Evolutionary conservation across 2,888 invertebrate species (phyloP), one percentile per base, ranked within the genome.

Genomic region (Agelastica alni): DNA sequence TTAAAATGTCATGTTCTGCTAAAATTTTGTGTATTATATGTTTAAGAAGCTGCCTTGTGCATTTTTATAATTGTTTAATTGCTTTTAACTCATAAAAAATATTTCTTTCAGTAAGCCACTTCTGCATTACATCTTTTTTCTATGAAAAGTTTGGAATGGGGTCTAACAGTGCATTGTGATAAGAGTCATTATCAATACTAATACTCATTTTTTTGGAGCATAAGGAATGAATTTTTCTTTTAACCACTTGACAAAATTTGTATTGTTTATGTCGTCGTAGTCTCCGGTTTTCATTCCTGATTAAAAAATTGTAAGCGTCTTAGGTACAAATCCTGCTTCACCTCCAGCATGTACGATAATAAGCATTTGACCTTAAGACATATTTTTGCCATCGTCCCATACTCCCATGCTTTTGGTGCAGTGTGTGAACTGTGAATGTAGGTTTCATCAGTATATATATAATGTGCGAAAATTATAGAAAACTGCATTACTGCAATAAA

Each of bases 301-400:
- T 39, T n/a, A 13, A 18, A 39, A 20, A 12, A 39, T 36, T 6
- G 12, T 16, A 17, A 37, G n/a, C 9, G 17, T 18, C 2, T 37
- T 3, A n/a, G 16, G 4, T 37, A 37, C 18, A 22, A 39, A 39
- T 10, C 20, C 18, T 22, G 20, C 2, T 39, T 18, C 39, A 20
- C 39, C 39, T 20, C 39, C 36, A 36, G 36, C 17, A 17, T 36
- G 36, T 34, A 34, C 34, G 34, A 34, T 34, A 34, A 14, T 22
- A 31, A 31, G 31, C 10, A 6, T 6, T 31, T n/a, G 6, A 31
- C 10, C 31, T 31, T 31, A 1, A 31, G 2, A 4, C 10, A 31
- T n/a, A n/a, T 22, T 22, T 22, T 22, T 5, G 22, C 4, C 22
- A 22, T 22, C 7, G 7, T 22, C 22, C n/a, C n/a, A n/a, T n/a